Evolutionary conservation across 1,140 invertebrate genomes (phyloP).

Genomic region (Chrysomallon squamiferum): DNA sequence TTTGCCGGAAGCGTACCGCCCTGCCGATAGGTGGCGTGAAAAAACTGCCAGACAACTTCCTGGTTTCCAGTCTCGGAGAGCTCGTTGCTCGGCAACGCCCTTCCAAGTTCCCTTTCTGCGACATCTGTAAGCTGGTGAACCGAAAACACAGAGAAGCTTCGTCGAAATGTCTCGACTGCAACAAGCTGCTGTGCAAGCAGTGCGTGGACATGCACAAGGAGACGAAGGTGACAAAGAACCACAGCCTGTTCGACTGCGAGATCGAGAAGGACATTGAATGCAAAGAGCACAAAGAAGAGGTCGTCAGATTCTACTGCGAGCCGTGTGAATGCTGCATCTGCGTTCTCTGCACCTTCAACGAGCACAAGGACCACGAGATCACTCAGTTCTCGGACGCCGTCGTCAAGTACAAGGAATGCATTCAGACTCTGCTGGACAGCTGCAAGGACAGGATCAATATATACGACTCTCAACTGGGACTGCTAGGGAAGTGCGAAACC

Average conservation of each 20-base stretch:
- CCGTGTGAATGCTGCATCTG: conserved; percentile 64
- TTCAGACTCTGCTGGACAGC: conserved; percentile 51
- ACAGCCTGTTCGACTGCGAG: conserved; percentile 64
- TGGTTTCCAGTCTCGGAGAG: conserved; percentile 63
- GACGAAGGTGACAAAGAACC: conserved; percentile 62
- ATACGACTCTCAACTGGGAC: conserved; percentile 54
- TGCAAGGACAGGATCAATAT: conserved; percentile 59
- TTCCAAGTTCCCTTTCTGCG: conserved; percentile 63
- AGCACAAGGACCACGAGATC: conserved; percentile 65
- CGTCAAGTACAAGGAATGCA: conserved; percentile 60
- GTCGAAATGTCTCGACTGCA: conserved; percentile 65
- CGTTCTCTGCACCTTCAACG: conserved; percentile 64
- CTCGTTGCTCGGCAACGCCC: conserved; percentile 58
- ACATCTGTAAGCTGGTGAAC: conserved; percentile 63
- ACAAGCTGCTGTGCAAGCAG: conserved; percentile 62
- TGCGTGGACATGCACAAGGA: conserved; percentile 62
- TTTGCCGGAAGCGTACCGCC: conserved; percentile 64
- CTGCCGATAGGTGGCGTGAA: conserved; percentile 64
- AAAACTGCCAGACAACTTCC: conserved; percentile 65
- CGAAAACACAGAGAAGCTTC: conserved; percentile 60
- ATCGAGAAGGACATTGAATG: conserved; percentile 66
- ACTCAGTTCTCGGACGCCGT: conserved; percentile 62
- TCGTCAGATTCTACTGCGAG: conserved; percentile 64
- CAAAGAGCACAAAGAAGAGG: conserved; percentile 63
- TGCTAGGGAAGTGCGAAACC: conserved; percentile 52